Evolutionary conservation across 1,140 invertebrate species (phyloP), one percentile per base, ranked within the genome.

Genomic region (Hyposmocoma kahamanoa): DNA sequence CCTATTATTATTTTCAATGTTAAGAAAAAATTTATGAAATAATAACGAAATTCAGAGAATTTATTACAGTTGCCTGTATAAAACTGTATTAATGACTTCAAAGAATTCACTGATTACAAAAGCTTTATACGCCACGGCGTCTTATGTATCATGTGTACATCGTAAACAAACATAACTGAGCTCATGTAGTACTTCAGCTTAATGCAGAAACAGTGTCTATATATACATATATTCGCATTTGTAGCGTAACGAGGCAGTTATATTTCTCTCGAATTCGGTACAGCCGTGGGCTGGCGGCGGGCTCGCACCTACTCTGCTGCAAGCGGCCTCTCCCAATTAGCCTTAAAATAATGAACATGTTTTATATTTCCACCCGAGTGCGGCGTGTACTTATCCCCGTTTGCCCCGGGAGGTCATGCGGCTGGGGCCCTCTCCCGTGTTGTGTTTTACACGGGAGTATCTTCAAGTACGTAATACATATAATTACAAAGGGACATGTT

Each of bases 321-420:
- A 74, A 80, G 75, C 75, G 82, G 71, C 75, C 74, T 80, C 66
- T 58, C 62, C 85, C 85, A 86, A 87, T 87, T 87, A 87, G 81
- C 81, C 75, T 78, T 72, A 80, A 84, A 84, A 87, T 87, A 87
- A 87, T 86, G 83, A 86, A 86, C 83, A 84, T 85, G 82, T 84
- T 86, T 87, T 84, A 84, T 86, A 85, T 83, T 84, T 84, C 64
- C 75, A 80, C 64, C 56, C 58, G 72, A 73, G 68, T 66, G 74
- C 67, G 72, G 71, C 68, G 59, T 81, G 75, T 78, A 70, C 60
- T 81, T 67, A 71, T 72, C 74, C 76, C 64, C 59, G 63, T 60
- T 74, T 74, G 71, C 73, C 74, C 76, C 75, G 66, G 67, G 81
- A 81, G 78, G 80, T 79, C 78, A 72, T 71, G 67, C 62, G 68